Evolutionary conservation across 2,113 vertebrate genomes (phyloP), one percentile per base, ranked within the genome.

Genomic region (Neofelis nebulosa): DNA sequence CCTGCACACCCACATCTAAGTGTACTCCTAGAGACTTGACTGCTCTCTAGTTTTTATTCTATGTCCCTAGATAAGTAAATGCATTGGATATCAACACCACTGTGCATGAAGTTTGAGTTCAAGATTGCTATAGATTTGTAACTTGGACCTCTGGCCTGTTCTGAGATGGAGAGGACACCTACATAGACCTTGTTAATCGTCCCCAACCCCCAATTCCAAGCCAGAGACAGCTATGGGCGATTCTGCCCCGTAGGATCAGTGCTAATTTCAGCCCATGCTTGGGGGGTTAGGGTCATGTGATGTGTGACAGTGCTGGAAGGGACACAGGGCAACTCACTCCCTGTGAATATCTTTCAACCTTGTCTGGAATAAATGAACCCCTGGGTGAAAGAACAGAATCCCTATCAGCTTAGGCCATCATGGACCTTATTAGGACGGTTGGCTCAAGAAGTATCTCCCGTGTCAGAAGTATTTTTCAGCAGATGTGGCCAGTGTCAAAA

Each of bases 391-490:
- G 38, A 91, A 76, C 11, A 79, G 63, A 89, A 94, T 31, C 27
- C 76, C 74, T 61, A 66, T 31, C 25, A 68, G 81, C 31, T 82
- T 15, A 94, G 76, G 88, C 45, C 71, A 85, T 48, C 48, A 31
- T 11, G 69, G 74, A 45, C 29, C 84, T 95, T 76, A 65, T 97
- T 91, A 96, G 57, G 66, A 50, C 50, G 38, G 36, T 31, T 48
- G 89, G 36, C 55, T 13, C 3, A 74, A 97, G 63, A 78, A 50
- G 89, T 85, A 92, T 33, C 79, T 94, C 81, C 82, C 10, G 63
- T 48, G 73, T 85, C 71, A 95, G 88, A 82, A 94, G 76, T 91
- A 94, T 82, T 94, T 97, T 66, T 95, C 91, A 85, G 93, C 66
- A 92, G 84, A 73, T 33, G n/a, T 50, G 94, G 91, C 78, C 81